Evolutionary conservation across 2,888 invertebrate genomes (phyloP), one percentile per base, ranked within the genome.

Genomic region (Dynastes hyllus): DNA sequence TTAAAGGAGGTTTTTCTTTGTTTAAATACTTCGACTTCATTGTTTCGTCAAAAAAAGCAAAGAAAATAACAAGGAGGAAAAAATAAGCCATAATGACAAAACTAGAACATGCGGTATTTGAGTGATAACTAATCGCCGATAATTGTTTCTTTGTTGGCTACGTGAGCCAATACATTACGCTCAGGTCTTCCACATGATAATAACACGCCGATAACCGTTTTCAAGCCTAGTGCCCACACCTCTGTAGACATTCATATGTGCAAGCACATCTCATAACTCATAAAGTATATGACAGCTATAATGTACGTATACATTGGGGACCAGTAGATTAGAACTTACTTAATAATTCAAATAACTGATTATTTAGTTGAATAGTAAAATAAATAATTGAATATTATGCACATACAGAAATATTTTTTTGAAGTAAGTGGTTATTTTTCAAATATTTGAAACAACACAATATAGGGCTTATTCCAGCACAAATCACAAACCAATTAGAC

Each of bases 141-240:
- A 82, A 82, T 82, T 82, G 81, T 79, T 82, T 80, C 81, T 82
- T 82, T 81, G 82, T 82, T 81, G 58, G 29, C 58, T 50, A 51
- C 51, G 69, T 69, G 51, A 69, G 51, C 27, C 13, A n/a, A 51
- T 40, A 29, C 27, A 27, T 27, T 22, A 51, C 69, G 69, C 51
- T 27, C 69, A 69, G 58, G 73, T 55, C 58, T 73, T 58, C 32
- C 58, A 58, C 58, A 58, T 40, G 51, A 69, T 69, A 69, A 69
- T 51, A 50, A 50, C 32, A 16, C 69, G 11, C 37, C 55, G 71
- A 71, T 71, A 73, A 73, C 70, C 22, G 70, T 53, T 51, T 70
- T 53, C 16, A 66, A 2, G 45, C 11, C 45, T 2, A 45, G 66
- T 66, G 40, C 16, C n/a, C 16, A 66, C 16, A 66, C 40, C 2